phyloP scores from a whole-genome alignment of 2,888 invertebrate species.

The Clanis bilineata region DNA sequence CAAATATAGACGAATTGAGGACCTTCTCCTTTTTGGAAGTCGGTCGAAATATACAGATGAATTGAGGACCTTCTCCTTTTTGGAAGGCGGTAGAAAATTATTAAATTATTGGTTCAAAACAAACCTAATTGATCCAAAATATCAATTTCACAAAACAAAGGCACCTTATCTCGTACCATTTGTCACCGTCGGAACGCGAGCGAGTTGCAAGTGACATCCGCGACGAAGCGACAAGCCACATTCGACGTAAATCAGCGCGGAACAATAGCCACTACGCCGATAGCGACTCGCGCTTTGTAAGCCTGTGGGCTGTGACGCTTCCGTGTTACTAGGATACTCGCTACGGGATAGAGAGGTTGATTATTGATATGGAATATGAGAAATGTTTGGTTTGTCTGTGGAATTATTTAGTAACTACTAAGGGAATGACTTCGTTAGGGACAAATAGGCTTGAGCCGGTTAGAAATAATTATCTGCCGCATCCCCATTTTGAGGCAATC shows the following conservation, averaged over 20 bases:
- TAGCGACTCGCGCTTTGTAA: neutral
- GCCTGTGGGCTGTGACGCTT: too few species aligned
- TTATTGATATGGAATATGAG: too few species aligned
- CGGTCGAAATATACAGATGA: too few species aligned
- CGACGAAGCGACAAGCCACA: conserved; percentile 2
- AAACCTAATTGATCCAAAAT: neutral
- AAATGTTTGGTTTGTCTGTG: too few species aligned
- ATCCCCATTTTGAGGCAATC: too few species aligned
- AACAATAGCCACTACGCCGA: neutral
- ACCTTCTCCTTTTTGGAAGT: too few species aligned
- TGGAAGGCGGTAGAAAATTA: neutral
- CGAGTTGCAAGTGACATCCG: conserved; percentile 1
- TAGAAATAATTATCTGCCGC: too few species aligned
- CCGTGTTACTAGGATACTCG: neutral
- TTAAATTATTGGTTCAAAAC: neutral
- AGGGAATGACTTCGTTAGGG: too few species aligned
- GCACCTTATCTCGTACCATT: neutral
- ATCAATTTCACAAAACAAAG: conserved; percentile 6
- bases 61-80: too few species aligned
- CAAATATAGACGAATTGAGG: too few species aligned
- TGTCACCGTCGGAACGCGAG: neutral
- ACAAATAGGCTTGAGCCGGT: too few species aligned
- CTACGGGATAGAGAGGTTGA: neutral
- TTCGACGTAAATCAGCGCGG: neutral
- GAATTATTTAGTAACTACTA: too few species aligned